phyloP scores from a whole-genome alignment of 2,797 vertebrate genomes.

The Anas acuta region DNA sequence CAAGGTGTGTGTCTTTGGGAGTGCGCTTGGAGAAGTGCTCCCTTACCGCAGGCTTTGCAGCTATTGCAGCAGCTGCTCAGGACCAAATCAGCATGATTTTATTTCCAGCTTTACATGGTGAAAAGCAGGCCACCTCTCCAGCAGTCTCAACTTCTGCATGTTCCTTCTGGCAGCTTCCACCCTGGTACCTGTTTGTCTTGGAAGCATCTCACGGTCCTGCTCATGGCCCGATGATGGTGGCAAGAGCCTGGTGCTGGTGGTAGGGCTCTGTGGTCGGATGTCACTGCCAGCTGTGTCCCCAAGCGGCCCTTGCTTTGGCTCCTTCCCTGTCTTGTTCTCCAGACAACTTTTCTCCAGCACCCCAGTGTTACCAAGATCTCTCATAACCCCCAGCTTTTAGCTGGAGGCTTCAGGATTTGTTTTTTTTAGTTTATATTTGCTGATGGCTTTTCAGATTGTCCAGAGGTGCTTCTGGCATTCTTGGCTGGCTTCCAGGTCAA shows the following conservation, averaged over 20 bases:
- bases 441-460: not conserved
- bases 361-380: not conserved
- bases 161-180: not conserved
- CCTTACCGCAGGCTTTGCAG: not conserved
- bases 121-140: not conserved
- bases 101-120: not conserved
- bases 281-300: rapidly evolving
- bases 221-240: not conserved
- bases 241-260: not conserved
- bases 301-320: not conserved
- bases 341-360: not conserved
- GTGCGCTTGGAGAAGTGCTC: not conserved
- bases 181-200: not conserved
- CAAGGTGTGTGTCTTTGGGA: not conserved
- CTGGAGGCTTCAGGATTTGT: not conserved
- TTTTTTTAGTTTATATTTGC: not conserved
- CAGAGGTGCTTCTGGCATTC: not conserved
- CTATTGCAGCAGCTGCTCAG: not conserved
- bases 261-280: not conserved
- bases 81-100: not conserved
- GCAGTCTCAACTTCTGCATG: not conserved
- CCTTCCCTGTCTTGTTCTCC: not conserved
- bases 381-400: not conserved
- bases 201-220: not conserved
- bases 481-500: not conserved